Evolutionary conservation across 2,888 invertebrate genomes (phyloP).

Genomic region (Endomychus coccineus): DNA sequence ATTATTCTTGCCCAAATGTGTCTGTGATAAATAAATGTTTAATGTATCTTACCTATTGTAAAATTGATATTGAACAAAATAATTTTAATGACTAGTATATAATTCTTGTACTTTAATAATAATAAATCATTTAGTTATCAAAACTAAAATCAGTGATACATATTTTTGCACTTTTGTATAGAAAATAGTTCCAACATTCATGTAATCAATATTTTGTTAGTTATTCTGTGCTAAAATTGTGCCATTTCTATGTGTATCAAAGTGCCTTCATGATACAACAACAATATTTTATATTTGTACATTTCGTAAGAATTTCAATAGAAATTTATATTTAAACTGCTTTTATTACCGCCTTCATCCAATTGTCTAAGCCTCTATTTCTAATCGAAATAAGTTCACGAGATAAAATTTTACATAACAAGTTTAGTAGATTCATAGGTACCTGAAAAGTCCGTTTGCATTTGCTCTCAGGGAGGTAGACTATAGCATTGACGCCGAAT

Average conservation of each 20-base stretch:
- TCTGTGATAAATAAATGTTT: constrained; percentile 42
- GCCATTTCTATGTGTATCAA: constrained; percentile 35
- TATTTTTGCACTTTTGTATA: constrained; percentile 11
- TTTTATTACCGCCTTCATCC: too few species aligned
- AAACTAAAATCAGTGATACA: constrained; percentile 11
- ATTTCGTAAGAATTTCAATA: constrained; percentile 38
- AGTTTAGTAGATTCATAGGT: too few species aligned
- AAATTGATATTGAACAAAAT: constrained; percentile 15
- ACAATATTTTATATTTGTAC: constrained; percentile 30
- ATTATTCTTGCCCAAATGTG: constrained; percentile 39
- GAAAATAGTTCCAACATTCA: constrained; percentile 11
- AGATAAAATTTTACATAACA: too few species aligned
- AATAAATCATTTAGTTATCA: constrained; percentile 9
- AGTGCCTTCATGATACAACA: constrained; percentile 36
- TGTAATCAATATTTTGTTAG: constrained; percentile 28
- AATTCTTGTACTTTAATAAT: constrained; percentile 19
- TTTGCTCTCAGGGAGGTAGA: too few species aligned
- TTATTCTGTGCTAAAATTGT: constrained; percentile 33
- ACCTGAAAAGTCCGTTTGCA: too few species aligned
- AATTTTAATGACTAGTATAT: constrained; percentile 26
- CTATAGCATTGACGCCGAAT: too few species aligned
- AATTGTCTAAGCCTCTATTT: too few species aligned
- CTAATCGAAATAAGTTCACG: too few species aligned
- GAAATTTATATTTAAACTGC: too few species aligned
- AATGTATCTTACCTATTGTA: constrained; percentile 25